Evolutionary conservation across 2,888 invertebrate species (phyloP), one percentile per base, ranked within the genome.

Genomic region (Hypercompe scribonia): DNA sequence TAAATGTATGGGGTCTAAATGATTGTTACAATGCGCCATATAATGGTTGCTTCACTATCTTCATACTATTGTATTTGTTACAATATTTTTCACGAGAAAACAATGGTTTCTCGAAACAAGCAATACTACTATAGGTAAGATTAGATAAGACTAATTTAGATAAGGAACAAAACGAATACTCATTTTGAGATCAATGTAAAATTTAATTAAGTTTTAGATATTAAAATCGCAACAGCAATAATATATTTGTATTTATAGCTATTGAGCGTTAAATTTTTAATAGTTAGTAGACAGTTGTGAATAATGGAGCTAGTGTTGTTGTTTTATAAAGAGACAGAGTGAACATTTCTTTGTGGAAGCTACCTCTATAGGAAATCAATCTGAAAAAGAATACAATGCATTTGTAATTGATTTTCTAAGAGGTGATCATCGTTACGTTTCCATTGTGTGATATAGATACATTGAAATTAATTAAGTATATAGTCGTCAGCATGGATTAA

Each of bases 171-270:
- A 93, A 92, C 91, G 91, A 94, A 94, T 94, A 94, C 94, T 94
- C 94, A 94, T 91, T 93, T 93, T 93, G 93, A 94, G 94, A 93
- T 93, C 90, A 91, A 89, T 94, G 92, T 94, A 93, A 92, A 92
- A 93, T 93, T 92, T 92, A 93, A 79, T 83, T 84, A 84, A 84
- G 84, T 76, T 80, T 77, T 84, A 84, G 81, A 78, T 84, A 84
- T 80, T 84, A 90, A 91, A 90, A 92, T 92, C 93, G 94, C 95
- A 90, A 94, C 95, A 95, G 95, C 95, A 95, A 95, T 95, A 95
- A 95, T 94, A 94, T 94, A 95, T 94, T 94, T 95, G 95, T 95
- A 95, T 94, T 93, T 93, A 94, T 91, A 94, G 95, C 95, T 95
- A 95, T 93, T 92, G 95, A 93, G 95, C 94, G 94, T 95, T 94